Evolutionary conservation across 92 coral and sea anemone species (phyloP).

Genomic region (Phenganax stokvisi): DNA sequence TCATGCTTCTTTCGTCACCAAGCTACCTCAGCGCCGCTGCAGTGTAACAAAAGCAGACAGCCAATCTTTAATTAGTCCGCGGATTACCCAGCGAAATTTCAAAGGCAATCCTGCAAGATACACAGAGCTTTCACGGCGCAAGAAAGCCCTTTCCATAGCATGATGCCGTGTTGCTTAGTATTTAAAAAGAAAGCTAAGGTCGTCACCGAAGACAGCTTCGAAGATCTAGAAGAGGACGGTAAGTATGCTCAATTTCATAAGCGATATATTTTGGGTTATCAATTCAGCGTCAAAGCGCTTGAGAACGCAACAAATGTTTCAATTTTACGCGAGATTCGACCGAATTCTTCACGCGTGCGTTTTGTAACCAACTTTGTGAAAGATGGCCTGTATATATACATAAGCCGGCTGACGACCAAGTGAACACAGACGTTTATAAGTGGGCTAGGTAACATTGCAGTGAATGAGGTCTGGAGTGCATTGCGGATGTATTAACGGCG

Average conservation of each 20-base stretch:
- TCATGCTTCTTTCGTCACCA: conserved; percentile 37
- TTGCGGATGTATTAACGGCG: too few relatives aligned
- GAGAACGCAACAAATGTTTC: background rate
- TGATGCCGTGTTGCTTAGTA: conserved; percentile 34
- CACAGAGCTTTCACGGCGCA: background rate
- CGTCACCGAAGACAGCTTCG: conserved; percentile 34
- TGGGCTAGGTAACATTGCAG: too few relatives aligned
- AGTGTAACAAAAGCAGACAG: conserved; percentile 9
- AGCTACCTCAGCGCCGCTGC: conserved; percentile 19
- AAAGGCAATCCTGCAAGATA: background rate
- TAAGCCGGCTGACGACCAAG: too few relatives aligned
- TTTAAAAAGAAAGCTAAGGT: conserved; percentile 32
- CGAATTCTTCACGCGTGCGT: too few relatives aligned
- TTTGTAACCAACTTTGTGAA: too few relatives aligned
- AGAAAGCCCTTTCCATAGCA: conserved; percentile 3
- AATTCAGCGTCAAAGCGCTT: background rate
- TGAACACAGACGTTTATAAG: too few relatives aligned
- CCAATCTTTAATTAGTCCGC: conserved; percentile 5
- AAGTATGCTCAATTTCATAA: background rate
- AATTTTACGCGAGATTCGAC: background rate
- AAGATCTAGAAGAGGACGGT: conserved; percentile 26
- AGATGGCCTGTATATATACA: too few relatives aligned
- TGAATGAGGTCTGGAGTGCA: too few relatives aligned
- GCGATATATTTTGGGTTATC: background rate
- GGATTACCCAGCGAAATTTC: conserved; percentile 5